A percentile compares a stretch with the other conserved stretches of the same genome.
These are phyloP conservation scores for Drosophila setosimentum DNA, from an alignment of 2,888 invertebrate genomes.

Conservation along the genomic window DNA sequence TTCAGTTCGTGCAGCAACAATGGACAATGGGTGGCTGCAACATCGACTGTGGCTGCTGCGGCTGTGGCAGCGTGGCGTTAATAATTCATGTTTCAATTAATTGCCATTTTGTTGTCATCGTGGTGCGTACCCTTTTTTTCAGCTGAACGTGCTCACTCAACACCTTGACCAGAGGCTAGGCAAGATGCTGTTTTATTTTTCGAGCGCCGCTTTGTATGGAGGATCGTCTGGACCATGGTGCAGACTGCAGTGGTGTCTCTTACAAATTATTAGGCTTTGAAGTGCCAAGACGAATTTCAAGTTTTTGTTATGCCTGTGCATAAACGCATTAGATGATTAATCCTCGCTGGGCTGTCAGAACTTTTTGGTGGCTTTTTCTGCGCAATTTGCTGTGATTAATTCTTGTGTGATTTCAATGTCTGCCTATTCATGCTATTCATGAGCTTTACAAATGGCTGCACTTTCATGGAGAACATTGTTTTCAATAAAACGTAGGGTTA, in stretches of 20 bases:
- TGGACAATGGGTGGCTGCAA: conserved; percentile 63
- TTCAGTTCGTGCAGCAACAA: conserved; percentile 49
- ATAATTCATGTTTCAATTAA: conserved; percentile 82
- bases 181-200: conserved; percentile 10
- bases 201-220: conserved; percentile 45
- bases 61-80: conserved; percentile 63
- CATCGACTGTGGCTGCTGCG: conserved; percentile 22
- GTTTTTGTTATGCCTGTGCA: conserved; percentile 54
- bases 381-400: conserved; percentile 81
- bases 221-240: conserved; percentile 19
- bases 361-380: conserved; percentile 70
- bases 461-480: conserved; percentile 22
- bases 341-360: conserved; percentile 64
- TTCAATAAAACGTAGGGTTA: conserved; percentile 33
- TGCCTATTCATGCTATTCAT: conserved; percentile 57
- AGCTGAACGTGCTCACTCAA: conserved; percentile 60
- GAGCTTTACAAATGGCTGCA: conserved; percentile 61
- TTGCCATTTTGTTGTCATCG: conserved; percentile 79
- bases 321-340: conserved; percentile 71
- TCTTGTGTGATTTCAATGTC: conserved; percentile 64
- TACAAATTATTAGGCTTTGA: conserved; percentile 54
- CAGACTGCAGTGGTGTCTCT: conserved; percentile 11
- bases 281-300: conserved; percentile 80
- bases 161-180: conserved; percentile 73
- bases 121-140: conserved; percentile 42